Base-by-base conservation (phyloP, 2,797 vertebrate genomes). In the Onychomys arenicola region DNA sequence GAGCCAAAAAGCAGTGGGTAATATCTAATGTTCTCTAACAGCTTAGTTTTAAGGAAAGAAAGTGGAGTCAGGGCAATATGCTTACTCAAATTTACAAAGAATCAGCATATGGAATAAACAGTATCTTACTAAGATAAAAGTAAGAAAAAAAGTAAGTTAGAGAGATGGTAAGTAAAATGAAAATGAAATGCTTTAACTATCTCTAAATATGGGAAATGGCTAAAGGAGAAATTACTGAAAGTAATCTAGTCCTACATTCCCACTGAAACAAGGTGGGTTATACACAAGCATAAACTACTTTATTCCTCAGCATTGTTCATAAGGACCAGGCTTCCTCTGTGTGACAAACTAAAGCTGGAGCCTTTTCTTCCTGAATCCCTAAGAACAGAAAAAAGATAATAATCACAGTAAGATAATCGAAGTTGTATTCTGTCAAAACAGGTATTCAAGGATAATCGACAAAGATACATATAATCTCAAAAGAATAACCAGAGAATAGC, bases 1-100 rank as follows among this genome's bases (percentile, higher is more conserved):
- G 57, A 95, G 97, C 90, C 97, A 97, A 97, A 95, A 97, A 96
- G 92, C 98, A 96, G 92, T 97, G 96, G 95, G 94, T 94, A 97
- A 94, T 46, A 61, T 91, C 93, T 96, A 97, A 92, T 88, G 83
- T 65, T 97, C 85, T 96, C 63, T 55, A 81, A 85, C 73, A 73
- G 90, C 90, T 96, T 83, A 96, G 59, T 95, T 93, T 89, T 65
- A 92, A 9, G 25, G 49, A 97, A 87, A 14, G 57, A 63, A 37
- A 90, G 67, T 63, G 63, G 71, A 96, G 59, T 96, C 34, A 76
- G n/a, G 37, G 96, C 69, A 96, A 97, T 93, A 76, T 43, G 94
- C 29, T 93, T 63, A 81, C 49, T 95, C 63, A 43, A 89, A 46
- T 77, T 94, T 92, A 80, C 69, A 83, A 89, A 89, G 61, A 95